Conservation (phyloP, 2,113 vertebrate species). For the Mustelus asterias region DNA sequence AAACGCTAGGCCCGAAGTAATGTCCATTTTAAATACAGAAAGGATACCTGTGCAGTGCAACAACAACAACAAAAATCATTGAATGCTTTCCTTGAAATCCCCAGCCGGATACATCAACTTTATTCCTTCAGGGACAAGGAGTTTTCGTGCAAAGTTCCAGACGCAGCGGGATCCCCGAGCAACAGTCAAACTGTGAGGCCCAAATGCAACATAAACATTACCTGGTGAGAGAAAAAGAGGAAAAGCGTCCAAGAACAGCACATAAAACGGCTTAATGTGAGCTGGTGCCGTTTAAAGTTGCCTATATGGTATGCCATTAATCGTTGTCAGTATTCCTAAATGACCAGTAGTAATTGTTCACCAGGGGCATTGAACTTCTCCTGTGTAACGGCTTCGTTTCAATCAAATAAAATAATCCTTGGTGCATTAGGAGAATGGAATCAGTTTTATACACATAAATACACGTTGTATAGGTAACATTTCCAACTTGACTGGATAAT, state of each 20-base stretch:
- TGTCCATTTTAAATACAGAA: neutral
- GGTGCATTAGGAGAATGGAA: neutral
- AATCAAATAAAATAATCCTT: neutral
- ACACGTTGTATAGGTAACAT: neutral
- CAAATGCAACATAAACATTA: slow-evolving; percentile 55
- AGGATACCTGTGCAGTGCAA: neutral
- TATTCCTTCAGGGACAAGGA: neutral
- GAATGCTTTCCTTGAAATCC: neutral
- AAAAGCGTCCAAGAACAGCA: slow-evolving; percentile 45
- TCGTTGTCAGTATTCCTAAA: slow-evolving; percentile 36
- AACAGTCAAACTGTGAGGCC: slow-evolving; percentile 44
- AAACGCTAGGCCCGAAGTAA: neutral
- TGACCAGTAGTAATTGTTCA: slow-evolving; percentile 40
- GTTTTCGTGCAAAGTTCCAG: slow-evolving; percentile 49
- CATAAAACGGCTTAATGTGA: slow-evolving; percentile 41
- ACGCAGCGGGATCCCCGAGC: slow-evolving; percentile 56
- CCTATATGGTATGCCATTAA: slow-evolving; percentile 39
- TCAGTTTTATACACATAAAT: neutral
- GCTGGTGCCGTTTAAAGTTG: slow-evolving; percentile 42
- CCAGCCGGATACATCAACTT: slow-evolving; percentile 21
- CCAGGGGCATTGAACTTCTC: slow-evolving; percentile 30
- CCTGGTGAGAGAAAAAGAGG: slow-evolving; percentile 40
- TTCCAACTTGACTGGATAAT: neutral
- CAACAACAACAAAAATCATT: neutral
- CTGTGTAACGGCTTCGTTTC: neutral